Percentiles rank a stretch among this genome's conserved stretches.
Conservation (phyloP, 2,888 invertebrate genomes). For the Agelastica alni region DNA sequence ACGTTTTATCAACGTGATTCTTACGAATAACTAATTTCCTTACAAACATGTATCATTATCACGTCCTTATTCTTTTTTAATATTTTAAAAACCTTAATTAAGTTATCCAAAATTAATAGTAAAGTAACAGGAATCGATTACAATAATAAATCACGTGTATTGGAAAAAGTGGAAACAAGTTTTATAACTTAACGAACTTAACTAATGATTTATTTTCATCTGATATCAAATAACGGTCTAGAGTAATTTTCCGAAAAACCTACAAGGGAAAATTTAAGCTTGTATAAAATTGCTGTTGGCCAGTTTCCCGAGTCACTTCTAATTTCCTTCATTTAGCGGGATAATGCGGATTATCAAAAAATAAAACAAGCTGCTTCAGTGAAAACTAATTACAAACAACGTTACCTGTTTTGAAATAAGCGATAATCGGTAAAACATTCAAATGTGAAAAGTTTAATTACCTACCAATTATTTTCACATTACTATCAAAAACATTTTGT, state of each 20-base stretch:
- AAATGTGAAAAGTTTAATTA: no score
- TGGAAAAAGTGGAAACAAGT: conserved; percentile 19
- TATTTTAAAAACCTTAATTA: not conserved
- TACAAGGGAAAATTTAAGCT: conserved; percentile 4
- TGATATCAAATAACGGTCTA: conserved; percentile 5
- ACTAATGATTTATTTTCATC: conserved; percentile 20
- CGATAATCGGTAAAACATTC: no score
- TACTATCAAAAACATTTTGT: no score
- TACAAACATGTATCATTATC: no score
- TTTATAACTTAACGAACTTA: conserved; percentile 13
- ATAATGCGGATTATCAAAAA: not conserved
- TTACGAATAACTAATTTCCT: no score
- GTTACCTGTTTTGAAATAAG: no score
- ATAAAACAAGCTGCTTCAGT: no score
- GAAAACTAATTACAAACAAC: no score
- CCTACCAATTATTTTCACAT: no score
- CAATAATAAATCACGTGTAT: conserved; percentile 6
- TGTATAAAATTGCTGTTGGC: conserved; percentile 4
- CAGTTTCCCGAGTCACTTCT: not conserved
- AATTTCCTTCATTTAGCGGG: not conserved
- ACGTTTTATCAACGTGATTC: no score
- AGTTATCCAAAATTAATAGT: not conserved
- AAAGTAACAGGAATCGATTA: not conserved
- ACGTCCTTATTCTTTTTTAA: no score
- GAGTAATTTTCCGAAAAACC: conserved; percentile 11